phyloP scores from a whole-genome alignment of 1,140 invertebrate species.

The Ganaspis sp. region DNA sequence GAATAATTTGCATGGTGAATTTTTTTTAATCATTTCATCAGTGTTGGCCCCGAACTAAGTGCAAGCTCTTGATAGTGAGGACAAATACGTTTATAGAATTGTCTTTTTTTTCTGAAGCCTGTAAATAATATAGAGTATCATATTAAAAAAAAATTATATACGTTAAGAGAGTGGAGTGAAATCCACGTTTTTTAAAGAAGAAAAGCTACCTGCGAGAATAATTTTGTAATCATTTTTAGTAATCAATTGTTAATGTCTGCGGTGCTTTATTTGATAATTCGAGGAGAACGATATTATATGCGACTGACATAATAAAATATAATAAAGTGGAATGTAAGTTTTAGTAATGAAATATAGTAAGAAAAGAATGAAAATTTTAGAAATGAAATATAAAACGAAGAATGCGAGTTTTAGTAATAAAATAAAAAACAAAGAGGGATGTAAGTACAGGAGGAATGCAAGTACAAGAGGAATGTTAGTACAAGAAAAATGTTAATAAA shows the following conservation, averaged over 20 bases:
- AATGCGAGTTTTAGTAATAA: no score
- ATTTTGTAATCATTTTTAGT: constrained; percentile 22
- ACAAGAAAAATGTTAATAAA: no score
- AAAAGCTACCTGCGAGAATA: constrained; percentile 9
- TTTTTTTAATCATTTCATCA: constrained; percentile 19
- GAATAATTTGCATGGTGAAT: neutral
- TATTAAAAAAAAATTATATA: constrained; percentile 11
- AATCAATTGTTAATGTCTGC: constrained; percentile 9
- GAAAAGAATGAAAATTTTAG: no score
- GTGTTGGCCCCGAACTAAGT: constrained; percentile 20
- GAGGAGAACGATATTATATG: constrained; percentile 26
- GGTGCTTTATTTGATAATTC: constrained; percentile 25
- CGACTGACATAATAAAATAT: constrained; percentile 19
- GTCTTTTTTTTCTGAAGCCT: neutral
- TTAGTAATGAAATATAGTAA: constrained; percentile 2
- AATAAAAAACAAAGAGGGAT: no score
- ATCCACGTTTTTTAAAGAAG: neutral
- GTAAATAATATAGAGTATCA: constrained; percentile 15
- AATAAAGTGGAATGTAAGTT: constrained; percentile 2
- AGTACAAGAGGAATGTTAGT: no score
- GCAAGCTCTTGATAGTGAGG: constrained; percentile 16
- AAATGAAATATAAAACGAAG: no score
- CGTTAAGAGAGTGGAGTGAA: neutral
- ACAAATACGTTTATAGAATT: neutral
- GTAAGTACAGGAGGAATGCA: no score